A percentile compares a stretch with the other conserved stretches of the same genome.
phyloP scores from a whole-genome alignment of 2,797 vertebrate species.

The Potorous gilbertii region DNA sequence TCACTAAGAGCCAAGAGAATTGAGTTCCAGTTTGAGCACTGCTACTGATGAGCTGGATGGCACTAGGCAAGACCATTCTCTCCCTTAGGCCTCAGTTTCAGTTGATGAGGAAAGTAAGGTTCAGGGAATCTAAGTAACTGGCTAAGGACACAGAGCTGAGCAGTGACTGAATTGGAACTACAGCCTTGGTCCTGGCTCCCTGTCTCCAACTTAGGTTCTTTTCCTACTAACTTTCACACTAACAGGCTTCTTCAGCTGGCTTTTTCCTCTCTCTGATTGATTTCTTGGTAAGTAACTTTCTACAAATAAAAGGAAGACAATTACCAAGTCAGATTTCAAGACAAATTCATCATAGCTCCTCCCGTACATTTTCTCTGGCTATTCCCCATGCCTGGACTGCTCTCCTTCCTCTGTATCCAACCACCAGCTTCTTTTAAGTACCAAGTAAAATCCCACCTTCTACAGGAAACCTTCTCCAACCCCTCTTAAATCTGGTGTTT shows the following conservation, averaged over 20 bases:
- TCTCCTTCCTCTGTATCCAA: background rate
- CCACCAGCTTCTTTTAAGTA: background rate
- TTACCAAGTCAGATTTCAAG: background rate
- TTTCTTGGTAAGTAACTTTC: background rate
- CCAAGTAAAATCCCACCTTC: background rate
- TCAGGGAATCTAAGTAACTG: background rate
- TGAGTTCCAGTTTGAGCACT: background rate
- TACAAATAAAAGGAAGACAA: background rate
- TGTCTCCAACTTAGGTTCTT: background rate
- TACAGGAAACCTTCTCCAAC: background rate
- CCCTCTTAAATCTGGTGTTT: background rate
- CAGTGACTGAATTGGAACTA: background rate
- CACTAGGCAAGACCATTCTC: background rate
- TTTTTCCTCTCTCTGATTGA: background rate
- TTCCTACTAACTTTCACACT: background rate
- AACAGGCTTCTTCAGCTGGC: background rate
- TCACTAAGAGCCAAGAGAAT: background rate
- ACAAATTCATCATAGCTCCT: background rate
- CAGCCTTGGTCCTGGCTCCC: background rate
- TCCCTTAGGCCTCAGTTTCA: background rate
- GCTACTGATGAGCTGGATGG: background rate
- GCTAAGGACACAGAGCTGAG: background rate
- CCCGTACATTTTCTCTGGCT: background rate
- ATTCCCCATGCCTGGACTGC: background rate
- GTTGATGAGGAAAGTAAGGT: background rate